These are phyloP conservation scores for Subacronicta megacephala DNA, from an alignment of 2,888 invertebrate genomes.

Conservation along the genomic window DNA sequence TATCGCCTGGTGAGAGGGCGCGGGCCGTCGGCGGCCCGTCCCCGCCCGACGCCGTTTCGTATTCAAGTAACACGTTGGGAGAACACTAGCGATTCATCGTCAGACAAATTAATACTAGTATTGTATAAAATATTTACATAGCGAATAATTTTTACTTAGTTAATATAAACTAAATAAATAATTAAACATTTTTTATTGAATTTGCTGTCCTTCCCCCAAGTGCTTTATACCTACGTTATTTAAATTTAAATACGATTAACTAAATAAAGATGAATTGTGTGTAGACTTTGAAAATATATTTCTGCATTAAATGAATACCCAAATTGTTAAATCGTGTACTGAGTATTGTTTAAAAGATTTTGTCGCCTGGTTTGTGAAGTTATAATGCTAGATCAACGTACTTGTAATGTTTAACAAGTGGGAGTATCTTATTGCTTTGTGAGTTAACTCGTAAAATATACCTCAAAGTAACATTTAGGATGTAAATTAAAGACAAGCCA, in stretches of 20 bases:
- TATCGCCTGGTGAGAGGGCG: constrained; percentile 75
- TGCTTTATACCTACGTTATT: constrained; percentile 90
- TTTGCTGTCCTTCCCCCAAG: constrained; percentile 90
- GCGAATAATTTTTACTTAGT: constrained; percentile 90
- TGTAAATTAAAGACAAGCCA: constrained; percentile 58
- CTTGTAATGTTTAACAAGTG: constrained; percentile 34
- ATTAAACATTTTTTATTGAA: constrained; percentile 89
- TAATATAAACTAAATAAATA: constrained; percentile 88
- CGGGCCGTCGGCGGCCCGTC: constrained; percentile 81
- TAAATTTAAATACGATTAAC: constrained; percentile 88
- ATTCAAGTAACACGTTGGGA: constrained; percentile 83
- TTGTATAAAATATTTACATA: constrained; percentile 90
- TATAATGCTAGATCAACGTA: constrained; percentile 38
- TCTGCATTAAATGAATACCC: constrained; percentile 84
- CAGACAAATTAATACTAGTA: constrained; percentile 87
- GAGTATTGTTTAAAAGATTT: constrained; percentile 80
- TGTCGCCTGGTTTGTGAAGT: constrained; percentile 77
- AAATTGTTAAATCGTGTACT: constrained; percentile 85
- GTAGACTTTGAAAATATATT: constrained; percentile 87
- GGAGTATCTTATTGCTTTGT: constrained; percentile 58
- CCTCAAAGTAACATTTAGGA: constrained; percentile 59
- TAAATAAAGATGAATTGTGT: constrained; percentile 86
- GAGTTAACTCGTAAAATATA: constrained; percentile 55
- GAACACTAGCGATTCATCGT: constrained; percentile 86
- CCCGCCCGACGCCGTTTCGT: constrained; percentile 74